These are phyloP conservation scores for Limnodromus scolopaceus DNA, from an alignment of 2,797 vertebrate genomes.

Conservation along the genomic window DNA sequence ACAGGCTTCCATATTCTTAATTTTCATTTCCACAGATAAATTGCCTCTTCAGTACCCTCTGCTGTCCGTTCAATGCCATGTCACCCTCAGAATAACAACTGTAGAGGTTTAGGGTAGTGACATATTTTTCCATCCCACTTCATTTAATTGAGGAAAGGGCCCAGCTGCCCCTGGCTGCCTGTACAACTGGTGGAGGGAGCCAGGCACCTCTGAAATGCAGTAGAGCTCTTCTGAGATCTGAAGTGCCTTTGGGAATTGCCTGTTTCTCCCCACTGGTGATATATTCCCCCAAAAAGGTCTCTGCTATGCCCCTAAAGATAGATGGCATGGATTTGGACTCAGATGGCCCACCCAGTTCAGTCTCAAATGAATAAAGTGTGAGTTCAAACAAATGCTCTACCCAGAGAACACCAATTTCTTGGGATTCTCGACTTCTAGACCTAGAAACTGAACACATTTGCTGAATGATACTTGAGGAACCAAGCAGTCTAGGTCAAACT, in stretches of 20 bases:
- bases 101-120: not conserved
- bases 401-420: not conserved
- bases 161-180: not conserved
- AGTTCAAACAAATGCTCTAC: not conserved
- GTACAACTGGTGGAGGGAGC: not conserved
- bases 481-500: not conserved
- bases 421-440: not conserved
- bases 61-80: not conserved
- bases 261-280: not conserved
- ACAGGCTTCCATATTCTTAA: not conserved
- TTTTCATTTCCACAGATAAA: not conserved
- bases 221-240: not conserved
- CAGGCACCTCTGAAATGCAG: not conserved
- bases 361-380: not conserved
- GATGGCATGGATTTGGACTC: not conserved
- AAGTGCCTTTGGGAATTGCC: not conserved
- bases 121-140: not conserved
- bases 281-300: not conserved
- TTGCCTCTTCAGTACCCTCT: slow-evolving; percentile 58
- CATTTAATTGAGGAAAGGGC: not conserved
- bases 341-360: not conserved
- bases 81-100: not conserved
- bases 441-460: not conserved
- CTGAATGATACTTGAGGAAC: not conserved
- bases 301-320: not conserved